Conservation (phyloP, 2,113 vertebrate genomes). For the Rhinolophus ferrumequinum region DNA sequence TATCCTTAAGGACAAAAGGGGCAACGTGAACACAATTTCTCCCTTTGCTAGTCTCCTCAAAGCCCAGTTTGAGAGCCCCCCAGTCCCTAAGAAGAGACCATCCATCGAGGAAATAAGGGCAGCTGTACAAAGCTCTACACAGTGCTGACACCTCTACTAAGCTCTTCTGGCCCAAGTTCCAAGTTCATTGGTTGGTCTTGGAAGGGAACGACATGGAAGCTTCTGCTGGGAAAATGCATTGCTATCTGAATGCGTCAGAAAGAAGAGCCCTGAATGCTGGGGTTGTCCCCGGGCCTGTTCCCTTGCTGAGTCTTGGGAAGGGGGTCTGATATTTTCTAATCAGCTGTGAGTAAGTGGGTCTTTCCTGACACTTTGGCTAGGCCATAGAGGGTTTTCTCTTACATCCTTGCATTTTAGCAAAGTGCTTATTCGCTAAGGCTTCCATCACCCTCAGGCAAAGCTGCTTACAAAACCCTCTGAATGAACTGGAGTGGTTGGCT, state of each 20-base stretch:
- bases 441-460: background rate
- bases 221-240: background rate
- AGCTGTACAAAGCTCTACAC: background rate
- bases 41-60: background rate
- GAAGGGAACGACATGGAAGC: background rate
- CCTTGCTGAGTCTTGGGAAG: background rate
- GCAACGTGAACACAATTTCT: background rate
- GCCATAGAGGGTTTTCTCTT: background rate
- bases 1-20: background rate
- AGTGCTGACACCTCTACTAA: background rate
- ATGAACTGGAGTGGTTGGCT: background rate
- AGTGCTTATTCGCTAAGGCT: background rate
- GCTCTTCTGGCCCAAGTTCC: constrained; percentile 37
- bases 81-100: background rate
- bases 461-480: background rate
- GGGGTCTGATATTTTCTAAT: constrained; percentile 6
- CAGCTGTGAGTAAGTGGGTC: background rate
- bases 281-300: no score
- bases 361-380: background rate
- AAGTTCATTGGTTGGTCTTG: constrained; percentile 16
- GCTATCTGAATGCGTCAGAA: background rate
- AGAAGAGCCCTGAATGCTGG: accelerated
- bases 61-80: background rate
- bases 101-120: background rate
- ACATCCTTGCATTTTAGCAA: background rate